These are phyloP conservation scores for Alloplasta piceator DNA, from an alignment of 2,888 invertebrate species.

Conservation along the genomic window DNA sequence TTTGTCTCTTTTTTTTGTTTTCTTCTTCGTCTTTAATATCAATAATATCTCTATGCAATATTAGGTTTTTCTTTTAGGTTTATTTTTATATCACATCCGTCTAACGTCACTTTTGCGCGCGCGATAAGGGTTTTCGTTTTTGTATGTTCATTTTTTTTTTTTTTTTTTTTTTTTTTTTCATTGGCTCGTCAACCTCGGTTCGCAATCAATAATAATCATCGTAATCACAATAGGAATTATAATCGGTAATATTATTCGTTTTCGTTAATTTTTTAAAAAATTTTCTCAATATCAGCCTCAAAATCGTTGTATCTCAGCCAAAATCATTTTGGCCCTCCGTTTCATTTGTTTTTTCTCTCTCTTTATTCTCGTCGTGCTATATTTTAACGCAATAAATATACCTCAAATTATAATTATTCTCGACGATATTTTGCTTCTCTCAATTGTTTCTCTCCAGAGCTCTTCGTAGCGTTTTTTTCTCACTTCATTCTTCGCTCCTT, in stretches of 20 bases:
- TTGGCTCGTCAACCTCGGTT: conserved; percentile 60
- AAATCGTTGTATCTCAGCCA: conserved; percentile 51
- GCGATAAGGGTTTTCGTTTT: conserved; percentile 59
- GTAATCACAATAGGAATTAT: conserved; percentile 65
- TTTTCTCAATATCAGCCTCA: conserved; percentile 51
- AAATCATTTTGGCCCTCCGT: conserved; percentile 40
- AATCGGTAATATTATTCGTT: conserved; percentile 49
- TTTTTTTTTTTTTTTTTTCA: conserved; percentile 22
- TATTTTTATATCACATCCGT: conserved; percentile 74
- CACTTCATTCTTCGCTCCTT: neutral
- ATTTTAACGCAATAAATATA: conserved; percentile 54
- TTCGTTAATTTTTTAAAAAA: conserved; percentile 14
- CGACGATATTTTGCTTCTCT: conserved; percentile 61
- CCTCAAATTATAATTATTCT: conserved; percentile 59
- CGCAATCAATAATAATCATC: conserved; percentile 70
- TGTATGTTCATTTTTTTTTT: conserved; percentile 31
- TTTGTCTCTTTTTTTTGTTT: conserved; percentile 28
- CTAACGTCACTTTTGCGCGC: conserved; percentile 67
- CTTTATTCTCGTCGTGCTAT: conserved; percentile 26
- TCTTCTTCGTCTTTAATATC: conserved; percentile 54
- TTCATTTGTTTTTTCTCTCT: conserved; percentile 36
- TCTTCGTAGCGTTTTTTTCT: conserved; percentile 40
- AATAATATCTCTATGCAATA: conserved; percentile 66
- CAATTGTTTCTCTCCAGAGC: conserved; percentile 55
- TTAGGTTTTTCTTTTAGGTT: conserved; percentile 64